Conservation (phyloP, 2,888 invertebrate species). For the Stenolophus ochropezus region DNA sequence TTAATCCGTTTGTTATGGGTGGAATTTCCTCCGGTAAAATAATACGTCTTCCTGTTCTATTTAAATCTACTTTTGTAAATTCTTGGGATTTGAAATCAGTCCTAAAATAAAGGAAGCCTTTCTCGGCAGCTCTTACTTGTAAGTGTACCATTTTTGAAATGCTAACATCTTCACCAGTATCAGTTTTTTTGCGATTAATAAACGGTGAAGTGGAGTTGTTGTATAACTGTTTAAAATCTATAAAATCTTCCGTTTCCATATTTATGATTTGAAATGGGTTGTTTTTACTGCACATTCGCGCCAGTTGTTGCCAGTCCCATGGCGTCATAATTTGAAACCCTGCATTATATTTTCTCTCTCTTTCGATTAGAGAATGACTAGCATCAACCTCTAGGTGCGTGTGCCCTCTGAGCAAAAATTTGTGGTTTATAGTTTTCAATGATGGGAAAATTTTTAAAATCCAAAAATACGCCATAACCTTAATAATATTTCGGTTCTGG, state of each 20-base stretch:
- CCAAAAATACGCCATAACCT: background rate
- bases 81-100: background rate
- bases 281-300: background rate
- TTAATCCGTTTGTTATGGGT: background rate
- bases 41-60: background rate
- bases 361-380: constrained; percentile 52
- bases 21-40: background rate
- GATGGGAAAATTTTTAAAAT: background rate
- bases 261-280: background rate
- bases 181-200: background rate
- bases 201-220: background rate
- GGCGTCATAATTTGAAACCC: constrained; percentile 50
- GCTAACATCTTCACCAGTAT: constrained; percentile 13
- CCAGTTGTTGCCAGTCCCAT: constrained; percentile 55
- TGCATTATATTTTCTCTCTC: constrained; percentile 45
- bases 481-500: constrained; percentile 61
- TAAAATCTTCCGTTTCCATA: background rate
- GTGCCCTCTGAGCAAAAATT: constrained; percentile 59
- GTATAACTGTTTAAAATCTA: background rate
- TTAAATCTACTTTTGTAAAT: constrained; percentile 2
- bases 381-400: constrained; percentile 47
- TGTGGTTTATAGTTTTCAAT: constrained; percentile 14
- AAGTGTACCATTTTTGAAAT: constrained; percentile 46
- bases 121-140: constrained; percentile 26
- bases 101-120: constrained; percentile 47